Conservation (phyloP, 2,797 vertebrate species). For the Etheostoma perlongum region DNA sequence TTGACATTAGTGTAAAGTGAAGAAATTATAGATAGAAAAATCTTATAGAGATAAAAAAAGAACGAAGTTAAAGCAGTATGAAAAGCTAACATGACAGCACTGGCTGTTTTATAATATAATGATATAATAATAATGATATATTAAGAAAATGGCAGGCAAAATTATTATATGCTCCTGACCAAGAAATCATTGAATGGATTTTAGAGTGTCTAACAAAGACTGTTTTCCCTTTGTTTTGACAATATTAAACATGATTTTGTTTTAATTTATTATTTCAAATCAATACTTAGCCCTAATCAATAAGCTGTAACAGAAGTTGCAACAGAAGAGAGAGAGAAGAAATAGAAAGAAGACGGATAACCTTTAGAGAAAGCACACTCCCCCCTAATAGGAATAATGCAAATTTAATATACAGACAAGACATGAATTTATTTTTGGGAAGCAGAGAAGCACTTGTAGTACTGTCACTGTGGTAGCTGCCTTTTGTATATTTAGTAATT, state of each 20-base stretch:
- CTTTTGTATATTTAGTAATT: not conserved
- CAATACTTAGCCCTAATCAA: not conserved
- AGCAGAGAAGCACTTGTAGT: too few relatives aligned
- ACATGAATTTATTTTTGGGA: not conserved
- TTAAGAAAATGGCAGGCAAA: not conserved
- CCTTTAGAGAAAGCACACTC: not conserved
- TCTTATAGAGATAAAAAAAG: too few relatives aligned
- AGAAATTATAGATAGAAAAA: too few relatives aligned
- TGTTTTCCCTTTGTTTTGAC: not conserved
- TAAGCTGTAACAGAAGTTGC: not conserved
- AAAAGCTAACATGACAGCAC: too few relatives aligned
- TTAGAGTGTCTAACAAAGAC: not conserved
- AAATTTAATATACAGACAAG: not conserved
- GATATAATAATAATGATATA: too few relatives aligned
- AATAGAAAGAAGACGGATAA: not conserved
- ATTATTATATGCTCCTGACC: not conserved
- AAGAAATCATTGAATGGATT: not conserved
- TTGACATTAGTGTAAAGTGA: too few relatives aligned
- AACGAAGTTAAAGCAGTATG: too few relatives aligned
- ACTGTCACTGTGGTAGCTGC: not conserved
- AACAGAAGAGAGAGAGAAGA: not conserved
- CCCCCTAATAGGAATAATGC: not conserved
- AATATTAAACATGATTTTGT: not conserved
- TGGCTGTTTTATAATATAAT: too few relatives aligned
- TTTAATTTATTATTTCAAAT: not conserved